phyloP scores from a whole-genome alignment of 2,797 vertebrate genomes.

The Peromyscus aztecus region DNA sequence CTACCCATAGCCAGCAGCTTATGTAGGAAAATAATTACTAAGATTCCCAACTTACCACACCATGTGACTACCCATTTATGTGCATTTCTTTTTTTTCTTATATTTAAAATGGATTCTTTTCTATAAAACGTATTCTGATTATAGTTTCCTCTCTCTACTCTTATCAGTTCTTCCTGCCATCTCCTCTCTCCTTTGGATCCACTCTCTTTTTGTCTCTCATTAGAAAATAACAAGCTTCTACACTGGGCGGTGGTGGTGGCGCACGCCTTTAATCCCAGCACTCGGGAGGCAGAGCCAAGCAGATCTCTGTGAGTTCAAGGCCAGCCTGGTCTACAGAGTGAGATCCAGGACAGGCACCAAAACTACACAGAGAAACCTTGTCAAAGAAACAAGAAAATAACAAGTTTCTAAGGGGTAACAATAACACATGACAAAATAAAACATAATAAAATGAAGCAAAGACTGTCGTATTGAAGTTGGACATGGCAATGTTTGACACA shows the following conservation, averaged over 20 bases:
- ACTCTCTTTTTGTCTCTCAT: too few relatives aligned
- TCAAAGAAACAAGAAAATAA: neutral
- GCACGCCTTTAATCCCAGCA: too few relatives aligned
- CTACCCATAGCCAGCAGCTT: neutral
- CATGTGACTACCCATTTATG: neutral
- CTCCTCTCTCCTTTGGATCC: fast-evolving
- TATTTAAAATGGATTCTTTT: neutral
- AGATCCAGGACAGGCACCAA: too few relatives aligned
- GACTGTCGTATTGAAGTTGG: neutral
- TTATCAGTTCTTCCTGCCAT: neutral
- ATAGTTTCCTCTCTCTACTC: neutral
- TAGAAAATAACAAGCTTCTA: too few relatives aligned
- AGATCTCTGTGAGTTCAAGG: too few relatives aligned
- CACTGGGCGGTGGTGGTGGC: too few relatives aligned
- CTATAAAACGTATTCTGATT: neutral
- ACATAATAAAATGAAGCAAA: neutral
- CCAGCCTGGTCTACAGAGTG: too few relatives aligned
- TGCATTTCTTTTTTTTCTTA: neutral
- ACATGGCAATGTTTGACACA: neutral
- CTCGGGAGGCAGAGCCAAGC: too few relatives aligned
- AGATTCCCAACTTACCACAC: neutral
- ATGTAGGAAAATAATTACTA: slow-evolving; percentile 23
- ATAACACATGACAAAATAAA: neutral
- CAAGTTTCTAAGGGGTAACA: neutral
- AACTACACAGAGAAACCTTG: too few relatives aligned